These are phyloP conservation scores for Neuroterus valhalla DNA, from an alignment of 1,140 invertebrate genomes.

Conservation along the genomic window DNA sequence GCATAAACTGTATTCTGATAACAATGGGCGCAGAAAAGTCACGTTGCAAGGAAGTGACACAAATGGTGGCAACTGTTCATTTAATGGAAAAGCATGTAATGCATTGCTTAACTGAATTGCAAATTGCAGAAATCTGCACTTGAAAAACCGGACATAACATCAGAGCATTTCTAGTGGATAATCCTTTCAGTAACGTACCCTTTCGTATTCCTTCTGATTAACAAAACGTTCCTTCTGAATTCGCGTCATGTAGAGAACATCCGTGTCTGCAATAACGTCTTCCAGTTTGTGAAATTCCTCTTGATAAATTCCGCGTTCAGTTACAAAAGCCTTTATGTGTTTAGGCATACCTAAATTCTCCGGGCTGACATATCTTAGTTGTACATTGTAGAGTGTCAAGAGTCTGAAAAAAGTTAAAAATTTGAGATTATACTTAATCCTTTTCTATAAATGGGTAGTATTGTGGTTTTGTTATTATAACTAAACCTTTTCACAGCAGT, in stretches of 20 bases:
- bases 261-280: slow-evolving; percentile 91
- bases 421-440: not conserved
- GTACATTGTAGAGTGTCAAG: slow-evolving; percentile 92
- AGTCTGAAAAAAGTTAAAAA: slow-evolving; percentile 73
- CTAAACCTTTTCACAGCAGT: no score
- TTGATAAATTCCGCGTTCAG: slow-evolving; percentile 86
- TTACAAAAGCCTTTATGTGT: slow-evolving; percentile 87
- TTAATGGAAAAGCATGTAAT: no score
- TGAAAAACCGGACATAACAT: no score
- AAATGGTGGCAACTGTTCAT: no score
- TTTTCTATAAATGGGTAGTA: no score
- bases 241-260: slow-evolving; percentile 98
- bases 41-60: no score
- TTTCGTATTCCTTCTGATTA: slow-evolving; percentile 89
- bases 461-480: no score
- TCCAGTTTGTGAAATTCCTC: slow-evolving; percentile 84
- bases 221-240: slow-evolving; percentile 96
- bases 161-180: no score
- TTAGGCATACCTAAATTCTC: slow-evolving; percentile 92
- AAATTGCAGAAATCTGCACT: no score
- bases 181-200: slow-evolving; percentile 79
- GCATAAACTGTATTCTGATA: no score
- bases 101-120: no score
- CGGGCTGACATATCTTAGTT: slow-evolving; percentile 93
- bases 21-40: no score